A percentile compares a stretch with the other conserved stretches of the same genome.
Evolutionary conservation across 2,797 vertebrate genomes (phyloP).

Genomic region (Neomorphus geoffroyi): DNA sequence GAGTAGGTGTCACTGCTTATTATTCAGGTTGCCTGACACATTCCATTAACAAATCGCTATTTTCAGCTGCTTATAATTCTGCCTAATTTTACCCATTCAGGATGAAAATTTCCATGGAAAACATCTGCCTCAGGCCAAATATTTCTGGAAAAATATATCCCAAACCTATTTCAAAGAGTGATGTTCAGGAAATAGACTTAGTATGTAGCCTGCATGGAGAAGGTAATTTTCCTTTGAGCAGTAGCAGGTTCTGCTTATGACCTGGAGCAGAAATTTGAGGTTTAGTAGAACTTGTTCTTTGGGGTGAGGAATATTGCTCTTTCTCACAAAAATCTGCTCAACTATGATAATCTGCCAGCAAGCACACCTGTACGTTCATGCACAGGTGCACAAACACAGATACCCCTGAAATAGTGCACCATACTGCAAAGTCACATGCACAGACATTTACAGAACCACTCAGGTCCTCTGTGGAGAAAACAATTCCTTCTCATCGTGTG

Average conservation of each 20-base stretch:
- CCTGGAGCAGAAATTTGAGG: background rate
- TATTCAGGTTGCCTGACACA: slow-evolving; percentile 4
- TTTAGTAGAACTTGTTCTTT: background rate
- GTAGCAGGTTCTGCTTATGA: background rate
- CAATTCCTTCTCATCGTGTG: background rate
- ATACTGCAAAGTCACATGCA: background rate
- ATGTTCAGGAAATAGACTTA: background rate
- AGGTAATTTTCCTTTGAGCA: background rate
- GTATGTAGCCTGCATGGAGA: background rate
- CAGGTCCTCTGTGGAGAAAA: background rate
- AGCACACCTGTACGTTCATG: background rate
- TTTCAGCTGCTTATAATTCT: slow-evolving; percentile 22
- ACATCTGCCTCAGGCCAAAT: background rate
- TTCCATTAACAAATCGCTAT: background rate
- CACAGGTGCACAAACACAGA: background rate
- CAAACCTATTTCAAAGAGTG: slow-evolving; percentile 2
- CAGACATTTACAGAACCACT: background rate
- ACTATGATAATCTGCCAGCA: background rate
- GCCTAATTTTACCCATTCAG: background rate
- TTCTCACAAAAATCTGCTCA: slow-evolving; percentile 7
- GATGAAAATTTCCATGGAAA: slow-evolving; percentile 1
- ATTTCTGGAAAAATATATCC: background rate
- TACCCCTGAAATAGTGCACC: background rate
- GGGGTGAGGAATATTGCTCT: background rate
- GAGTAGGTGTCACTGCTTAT: background rate